Evolutionary conservation across 2,797 vertebrate species (phyloP).

Genomic region (Vireo griseus): DNA sequence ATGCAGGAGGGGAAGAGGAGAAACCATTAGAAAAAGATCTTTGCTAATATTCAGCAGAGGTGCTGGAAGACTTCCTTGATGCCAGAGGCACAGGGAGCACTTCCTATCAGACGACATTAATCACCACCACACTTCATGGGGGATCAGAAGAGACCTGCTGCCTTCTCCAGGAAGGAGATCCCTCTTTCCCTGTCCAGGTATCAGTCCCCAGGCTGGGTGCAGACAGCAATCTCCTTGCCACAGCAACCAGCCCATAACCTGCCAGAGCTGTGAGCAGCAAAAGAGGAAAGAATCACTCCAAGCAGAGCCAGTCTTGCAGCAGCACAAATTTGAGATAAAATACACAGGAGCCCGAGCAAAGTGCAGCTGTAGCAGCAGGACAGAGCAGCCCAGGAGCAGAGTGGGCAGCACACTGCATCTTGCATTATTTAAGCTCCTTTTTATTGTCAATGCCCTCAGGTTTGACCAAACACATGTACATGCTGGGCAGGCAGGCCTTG

Average conservation of each 20-base stretch:
- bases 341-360: background rate
- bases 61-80: background rate
- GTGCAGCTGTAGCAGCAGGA: background rate
- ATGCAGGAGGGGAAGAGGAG: background rate
- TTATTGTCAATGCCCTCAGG: background rate
- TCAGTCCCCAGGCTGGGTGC: background rate
- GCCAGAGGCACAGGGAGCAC: background rate
- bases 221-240: background rate
- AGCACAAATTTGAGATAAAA: background rate
- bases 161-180: accelerated
- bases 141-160: background rate
- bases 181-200: background rate
- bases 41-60: background rate
- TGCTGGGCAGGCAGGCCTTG: background rate
- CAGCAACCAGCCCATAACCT: background rate
- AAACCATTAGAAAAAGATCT: background rate
- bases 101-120: background rate
- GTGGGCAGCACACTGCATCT: accelerated
- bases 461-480: background rate
- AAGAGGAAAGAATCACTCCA: accelerated
- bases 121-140: background rate
- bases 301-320: background rate
- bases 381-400: background rate
- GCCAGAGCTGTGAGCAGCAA: background rate
- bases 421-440: accelerated